phyloP scores from a whole-genome alignment of 2,113 vertebrate genomes.

The Tachysurus vachellii region DNA sequence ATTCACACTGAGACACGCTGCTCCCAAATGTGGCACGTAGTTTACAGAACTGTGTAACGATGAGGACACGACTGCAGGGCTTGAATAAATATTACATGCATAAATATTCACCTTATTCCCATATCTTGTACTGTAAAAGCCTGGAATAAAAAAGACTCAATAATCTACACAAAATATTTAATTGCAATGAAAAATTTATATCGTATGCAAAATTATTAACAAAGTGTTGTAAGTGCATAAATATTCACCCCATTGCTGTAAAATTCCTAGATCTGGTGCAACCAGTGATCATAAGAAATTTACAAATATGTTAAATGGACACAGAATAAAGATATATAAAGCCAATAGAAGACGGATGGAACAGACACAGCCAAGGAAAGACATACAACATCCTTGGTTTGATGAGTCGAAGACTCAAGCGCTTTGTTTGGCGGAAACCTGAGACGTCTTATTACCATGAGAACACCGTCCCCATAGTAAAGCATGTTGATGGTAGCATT shows the following conservation, averaged over 20 bases:
- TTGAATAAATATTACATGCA: background rate
- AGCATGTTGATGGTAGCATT: background rate
- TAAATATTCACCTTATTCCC: background rate
- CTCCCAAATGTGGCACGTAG: background rate
- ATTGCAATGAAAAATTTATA: background rate
- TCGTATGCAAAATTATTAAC: background rate
- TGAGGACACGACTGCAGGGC: background rate
- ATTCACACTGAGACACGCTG: background rate
- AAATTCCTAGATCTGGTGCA: background rate
- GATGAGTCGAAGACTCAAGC: background rate
- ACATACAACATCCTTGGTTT: background rate
- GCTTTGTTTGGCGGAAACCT: background rate
- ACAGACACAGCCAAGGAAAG: background rate
- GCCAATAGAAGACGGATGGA: too few relatives aligned
- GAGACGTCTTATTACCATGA: background rate
- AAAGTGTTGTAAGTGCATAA: background rate
- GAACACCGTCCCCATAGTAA: background rate
- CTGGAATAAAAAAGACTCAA: background rate
- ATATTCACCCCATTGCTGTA: background rate
- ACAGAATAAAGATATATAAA: background rate
- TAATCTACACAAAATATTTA: background rate
- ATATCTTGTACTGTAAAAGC: background rate
- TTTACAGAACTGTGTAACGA: constrained; percentile 19
- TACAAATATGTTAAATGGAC: background rate
- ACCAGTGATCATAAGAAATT: background rate